Evolutionary conservation across 2,888 invertebrate genomes (phyloP).

Genomic region (Rhagonycha lutea): DNA sequence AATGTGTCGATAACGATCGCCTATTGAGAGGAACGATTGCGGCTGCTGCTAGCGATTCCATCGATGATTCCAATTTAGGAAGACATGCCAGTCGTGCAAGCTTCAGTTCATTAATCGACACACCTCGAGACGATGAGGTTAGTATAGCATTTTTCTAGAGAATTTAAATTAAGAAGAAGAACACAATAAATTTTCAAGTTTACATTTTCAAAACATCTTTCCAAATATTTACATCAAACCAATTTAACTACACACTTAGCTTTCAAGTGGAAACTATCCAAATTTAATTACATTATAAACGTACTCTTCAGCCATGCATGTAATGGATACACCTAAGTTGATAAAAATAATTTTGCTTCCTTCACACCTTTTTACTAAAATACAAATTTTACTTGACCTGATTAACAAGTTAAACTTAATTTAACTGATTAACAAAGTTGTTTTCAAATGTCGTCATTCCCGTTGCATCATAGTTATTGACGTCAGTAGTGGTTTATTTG

Average conservation of each 20-base stretch:
- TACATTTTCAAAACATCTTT: slow-evolving; percentile 11
- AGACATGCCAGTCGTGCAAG: slow-evolving; percentile 67
- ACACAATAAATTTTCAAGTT: slow-evolving; percentile 13
- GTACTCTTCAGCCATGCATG: neutral
- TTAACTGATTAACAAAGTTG: neutral
- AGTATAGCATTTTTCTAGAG: slow-evolving; percentile 41
- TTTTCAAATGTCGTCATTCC: slow-evolving; percentile 14
- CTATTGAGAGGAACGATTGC: slow-evolving; percentile 55
- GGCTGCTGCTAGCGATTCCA: slow-evolving; percentile 42
- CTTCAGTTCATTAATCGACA: slow-evolving; percentile 70
- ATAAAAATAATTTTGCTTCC: neutral
- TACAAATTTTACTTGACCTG: neutral
- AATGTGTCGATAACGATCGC: slow-evolving; percentile 82
- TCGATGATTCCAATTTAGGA: slow-evolving; percentile 52
- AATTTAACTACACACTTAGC: slow-evolving; percentile 13
- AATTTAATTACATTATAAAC: slow-evolving; percentile 7
- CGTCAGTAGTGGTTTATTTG: slow-evolving; percentile 23
- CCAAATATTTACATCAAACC: slow-evolving; percentile 16
- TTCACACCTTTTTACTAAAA: neutral
- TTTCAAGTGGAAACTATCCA: slow-evolving; percentile 14
- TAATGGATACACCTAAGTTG: neutral
- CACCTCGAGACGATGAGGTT: slow-evolving; percentile 62
- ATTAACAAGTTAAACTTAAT: neutral
- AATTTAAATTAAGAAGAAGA: neutral
- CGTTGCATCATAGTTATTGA: slow-evolving; percentile 23